Percentiles rank a stretch among this genome's conserved stretches.
These are phyloP conservation scores for Entelurus aequoreus DNA, from an alignment of 2,113 vertebrate species.

Conservation along the genomic window DNA sequence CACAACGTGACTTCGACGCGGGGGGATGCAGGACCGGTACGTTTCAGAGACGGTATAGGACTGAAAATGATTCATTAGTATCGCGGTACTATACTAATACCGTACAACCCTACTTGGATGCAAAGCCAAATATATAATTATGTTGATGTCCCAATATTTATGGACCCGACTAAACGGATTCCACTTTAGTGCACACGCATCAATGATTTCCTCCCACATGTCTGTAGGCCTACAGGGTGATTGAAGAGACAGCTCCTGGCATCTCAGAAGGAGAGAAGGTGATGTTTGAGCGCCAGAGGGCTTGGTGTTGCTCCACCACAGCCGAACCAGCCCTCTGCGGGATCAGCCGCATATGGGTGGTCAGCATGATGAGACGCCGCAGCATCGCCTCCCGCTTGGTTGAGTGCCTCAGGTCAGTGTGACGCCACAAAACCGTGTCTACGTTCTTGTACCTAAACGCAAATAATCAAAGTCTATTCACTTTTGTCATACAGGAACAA, in stretches of 20 bases:
- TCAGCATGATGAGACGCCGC: slow-evolving; percentile 92
- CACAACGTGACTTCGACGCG: too few species aligned
- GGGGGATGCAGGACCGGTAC: too few species aligned
- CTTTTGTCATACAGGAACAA: slow-evolving; percentile 80
- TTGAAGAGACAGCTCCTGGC: slow-evolving; percentile 84
- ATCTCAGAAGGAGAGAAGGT: slow-evolving; percentile 88
- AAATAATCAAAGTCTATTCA: neutral
- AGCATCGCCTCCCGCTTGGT: slow-evolving; percentile 95
- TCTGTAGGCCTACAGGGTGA: slow-evolving; percentile 89
- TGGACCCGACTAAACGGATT: too few species aligned
- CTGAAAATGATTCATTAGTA: too few species aligned
- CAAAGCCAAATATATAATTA: too few species aligned
- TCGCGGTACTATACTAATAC: too few species aligned
- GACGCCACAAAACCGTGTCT: neutral
- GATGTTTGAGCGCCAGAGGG: slow-evolving; percentile 92
- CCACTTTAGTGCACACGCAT: neutral
- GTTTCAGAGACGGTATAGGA: too few species aligned
- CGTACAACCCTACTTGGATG: too few species aligned
- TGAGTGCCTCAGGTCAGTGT: slow-evolving; percentile 88
- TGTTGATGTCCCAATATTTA: too few species aligned
- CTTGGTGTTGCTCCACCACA: slow-evolving; percentile 94
- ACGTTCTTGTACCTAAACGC: neutral
- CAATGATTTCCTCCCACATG: neutral
- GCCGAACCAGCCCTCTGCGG: slow-evolving; percentile 94
- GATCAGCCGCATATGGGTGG: slow-evolving; percentile 98